Evolutionary conservation across 2,888 invertebrate genomes (phyloP).

Genomic region (Andrena hattorfiana): DNA sequence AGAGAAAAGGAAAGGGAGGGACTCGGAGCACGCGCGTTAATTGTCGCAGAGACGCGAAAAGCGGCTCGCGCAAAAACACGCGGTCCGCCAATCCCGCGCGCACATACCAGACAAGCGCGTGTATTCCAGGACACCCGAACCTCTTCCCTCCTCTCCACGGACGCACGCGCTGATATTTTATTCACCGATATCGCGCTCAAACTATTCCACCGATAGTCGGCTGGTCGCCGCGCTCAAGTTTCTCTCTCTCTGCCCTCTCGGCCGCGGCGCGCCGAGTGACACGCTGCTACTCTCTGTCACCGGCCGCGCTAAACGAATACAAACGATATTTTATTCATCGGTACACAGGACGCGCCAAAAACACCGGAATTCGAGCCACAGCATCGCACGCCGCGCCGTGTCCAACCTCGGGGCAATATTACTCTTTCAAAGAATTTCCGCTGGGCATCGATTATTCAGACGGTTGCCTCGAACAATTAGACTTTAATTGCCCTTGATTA

Average conservation of each 20-base stretch:
- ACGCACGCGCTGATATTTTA: slow-evolving; percentile 76
- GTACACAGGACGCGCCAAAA: slow-evolving; percentile 30
- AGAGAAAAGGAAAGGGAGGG: slow-evolving; percentile 38
- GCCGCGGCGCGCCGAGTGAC: not conserved
- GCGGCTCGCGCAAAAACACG: slow-evolving; percentile 69
- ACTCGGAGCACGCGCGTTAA: slow-evolving; percentile 67
- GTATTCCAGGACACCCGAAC: slow-evolving; percentile 20
- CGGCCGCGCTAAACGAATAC: slow-evolving; percentile 36
- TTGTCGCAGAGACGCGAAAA: slow-evolving; percentile 72
- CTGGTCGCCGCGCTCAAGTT: slow-evolving; percentile 39
- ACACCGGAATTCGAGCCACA: slow-evolving; percentile 2
- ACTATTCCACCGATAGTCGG: slow-evolving; percentile 75
- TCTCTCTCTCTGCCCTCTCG: slow-evolving; percentile 30
- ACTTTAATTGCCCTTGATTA: too few relatives aligned
- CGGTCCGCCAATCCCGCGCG: slow-evolving; percentile 36
- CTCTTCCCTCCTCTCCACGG: slow-evolving; percentile 16
- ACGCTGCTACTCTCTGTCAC: slow-evolving; percentile 15
- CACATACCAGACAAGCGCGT: slow-evolving; percentile 7
- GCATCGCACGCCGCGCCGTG: slow-evolving; percentile 1
- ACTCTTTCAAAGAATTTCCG: too few relatives aligned
- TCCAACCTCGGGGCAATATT: slow-evolving; percentile 20
- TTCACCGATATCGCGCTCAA: slow-evolving; percentile 80
- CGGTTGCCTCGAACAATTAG: too few relatives aligned
- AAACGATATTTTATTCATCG: slow-evolving; percentile 53
- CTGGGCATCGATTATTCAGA: too few relatives aligned